A percentile compares a stretch with the other conserved stretches of the same genome.
Conservation (phyloP, 2,797 vertebrate genomes). For the Eidolon dupreanum region DNA sequence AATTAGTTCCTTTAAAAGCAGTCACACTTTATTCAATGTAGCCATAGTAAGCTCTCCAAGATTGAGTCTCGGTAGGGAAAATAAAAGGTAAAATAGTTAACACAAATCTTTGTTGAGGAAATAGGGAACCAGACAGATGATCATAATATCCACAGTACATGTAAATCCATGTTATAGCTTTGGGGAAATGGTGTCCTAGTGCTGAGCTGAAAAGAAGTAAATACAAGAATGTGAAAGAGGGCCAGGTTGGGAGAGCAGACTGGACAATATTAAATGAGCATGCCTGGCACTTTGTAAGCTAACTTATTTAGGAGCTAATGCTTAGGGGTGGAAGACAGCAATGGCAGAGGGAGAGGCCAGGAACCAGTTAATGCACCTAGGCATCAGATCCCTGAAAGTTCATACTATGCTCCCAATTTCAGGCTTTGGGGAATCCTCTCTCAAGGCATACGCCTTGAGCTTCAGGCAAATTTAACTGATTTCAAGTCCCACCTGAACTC, state of each 20-base stretch:
- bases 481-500: neutral
- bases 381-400: neutral
- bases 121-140: neutral
- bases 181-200: neutral
- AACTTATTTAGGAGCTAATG: neutral
- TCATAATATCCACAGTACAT: neutral
- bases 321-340: neutral
- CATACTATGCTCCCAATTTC: neutral
- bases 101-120: neutral
- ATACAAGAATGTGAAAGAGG: neutral
- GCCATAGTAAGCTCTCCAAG: neutral
- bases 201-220: neutral
- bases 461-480: neutral
- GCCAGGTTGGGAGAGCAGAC: neutral
- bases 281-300: neutral
- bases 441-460: neutral
- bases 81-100: neutral
- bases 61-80: neutral
- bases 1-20: slow-evolving; percentile 14
- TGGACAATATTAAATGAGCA: neutral
- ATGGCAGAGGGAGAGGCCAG: neutral
- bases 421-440: neutral
- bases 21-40: neutral
- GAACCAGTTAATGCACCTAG: neutral
- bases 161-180: neutral